Percentiles rank a stretch among this genome's conserved stretches.
Conservation (phyloP, 2,888 invertebrate species). For the Oligia fasciuncula region DNA sequence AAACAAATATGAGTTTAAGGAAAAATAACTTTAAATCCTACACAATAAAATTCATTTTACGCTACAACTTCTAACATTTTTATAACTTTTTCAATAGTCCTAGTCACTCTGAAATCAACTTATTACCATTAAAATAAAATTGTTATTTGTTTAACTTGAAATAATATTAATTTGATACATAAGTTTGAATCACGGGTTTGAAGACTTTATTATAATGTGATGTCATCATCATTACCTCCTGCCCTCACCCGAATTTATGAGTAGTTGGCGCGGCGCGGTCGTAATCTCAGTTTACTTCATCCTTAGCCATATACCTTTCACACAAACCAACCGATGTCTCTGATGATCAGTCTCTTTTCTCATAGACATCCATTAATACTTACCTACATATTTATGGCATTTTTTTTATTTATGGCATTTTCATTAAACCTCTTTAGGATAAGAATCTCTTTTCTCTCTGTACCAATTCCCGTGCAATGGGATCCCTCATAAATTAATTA, state of each 20-base stretch:
- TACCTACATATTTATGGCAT: background rate
- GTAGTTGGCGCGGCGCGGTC: background rate
- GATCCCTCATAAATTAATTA: background rate
- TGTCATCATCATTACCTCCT: background rate
- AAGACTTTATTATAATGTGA: too few relatives aligned
- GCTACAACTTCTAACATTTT: too few relatives aligned
- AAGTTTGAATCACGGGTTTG: too few relatives aligned
- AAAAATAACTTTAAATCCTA: too few relatives aligned
- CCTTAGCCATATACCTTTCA: background rate
- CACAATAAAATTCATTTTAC: too few relatives aligned
- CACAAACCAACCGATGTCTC: background rate
- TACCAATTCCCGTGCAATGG: constrained; percentile 4
- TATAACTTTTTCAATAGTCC: too few relatives aligned
- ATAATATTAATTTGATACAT: too few relatives aligned
- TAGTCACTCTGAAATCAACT: too few relatives aligned
- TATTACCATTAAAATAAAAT: too few relatives aligned
- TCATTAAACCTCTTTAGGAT: background rate
- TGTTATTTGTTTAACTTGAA: too few relatives aligned
- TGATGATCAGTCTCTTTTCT: too few relatives aligned
- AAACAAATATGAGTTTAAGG: too few relatives aligned
- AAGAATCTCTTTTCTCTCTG: background rate
- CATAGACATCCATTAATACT: background rate
- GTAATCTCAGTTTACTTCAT: background rate
- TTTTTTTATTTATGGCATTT: background rate
- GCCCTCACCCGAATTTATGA: background rate